These are phyloP conservation scores for Sardina pilchardus DNA, from an alignment of 2,113 vertebrate genomes.

Conservation along the genomic window DNA sequence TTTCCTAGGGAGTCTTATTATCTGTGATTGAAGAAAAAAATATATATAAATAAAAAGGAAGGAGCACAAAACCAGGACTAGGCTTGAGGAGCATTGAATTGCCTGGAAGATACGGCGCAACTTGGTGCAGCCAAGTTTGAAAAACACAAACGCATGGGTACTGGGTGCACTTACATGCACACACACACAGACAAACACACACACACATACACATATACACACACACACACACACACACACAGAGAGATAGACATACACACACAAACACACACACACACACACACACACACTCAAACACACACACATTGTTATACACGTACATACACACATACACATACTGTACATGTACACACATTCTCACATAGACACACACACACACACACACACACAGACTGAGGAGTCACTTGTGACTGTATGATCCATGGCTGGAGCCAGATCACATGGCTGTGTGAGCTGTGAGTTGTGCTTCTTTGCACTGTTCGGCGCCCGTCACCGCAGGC, in stretches of 20 bases:
- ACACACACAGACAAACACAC: not conserved
- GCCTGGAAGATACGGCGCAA: constrained; percentile 35
- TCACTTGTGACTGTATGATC: constrained; percentile 50
- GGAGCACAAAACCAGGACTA: constrained; percentile 20
- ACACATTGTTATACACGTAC: not conserved
- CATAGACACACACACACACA: not conserved
- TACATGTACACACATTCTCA: not conserved
- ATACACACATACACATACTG: not conserved
- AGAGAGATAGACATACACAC: constrained; percentile 25
- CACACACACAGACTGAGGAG: constrained; percentile 11
- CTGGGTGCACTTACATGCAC: not conserved
- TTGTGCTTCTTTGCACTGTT: constrained; percentile 59
- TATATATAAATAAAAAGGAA: not conserved
- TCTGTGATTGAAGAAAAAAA: constrained; percentile 37
- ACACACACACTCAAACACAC: constrained; percentile 19
- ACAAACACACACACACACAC: constrained; percentile 34
- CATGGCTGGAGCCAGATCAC: constrained; percentile 61
- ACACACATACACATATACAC: not conserved
- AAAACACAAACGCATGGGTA: not conserved
- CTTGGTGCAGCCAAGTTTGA: constrained; percentile 1
- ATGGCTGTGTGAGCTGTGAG: constrained; percentile 53
- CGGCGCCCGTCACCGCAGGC: constrained; percentile 71
- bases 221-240: not conserved
- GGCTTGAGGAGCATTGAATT: constrained; percentile 37
- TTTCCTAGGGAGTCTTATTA: constrained; percentile 46